Evolutionary conservation across 1,140 invertebrate genomes (phyloP), one percentile per base, ranked within the genome.

Genomic region (Zaprionus africanus): DNA sequence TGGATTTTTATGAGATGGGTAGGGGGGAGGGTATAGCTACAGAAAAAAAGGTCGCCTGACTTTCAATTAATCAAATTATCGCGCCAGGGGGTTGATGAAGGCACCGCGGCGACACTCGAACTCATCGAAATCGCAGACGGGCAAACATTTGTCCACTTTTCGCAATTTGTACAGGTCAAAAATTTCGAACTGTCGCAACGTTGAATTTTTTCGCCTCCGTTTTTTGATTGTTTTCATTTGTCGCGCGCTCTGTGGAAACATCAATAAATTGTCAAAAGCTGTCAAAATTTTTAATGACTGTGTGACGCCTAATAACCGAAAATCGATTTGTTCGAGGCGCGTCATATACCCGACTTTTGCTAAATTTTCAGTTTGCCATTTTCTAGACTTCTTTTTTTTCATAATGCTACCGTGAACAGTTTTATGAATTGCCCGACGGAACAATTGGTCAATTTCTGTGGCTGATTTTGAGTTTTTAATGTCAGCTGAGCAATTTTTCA

Each of bases 21-120:
- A 28, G 34, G 15, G 22, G 31, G 46, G 34, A 12, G 11, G 68
- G 79, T 64, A 73, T 49, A 22, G 43, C 60, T 5, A 19, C 2
- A 46, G 12, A 63, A 79, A 88, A 88, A 88, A 90, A 79, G 78
- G 81, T 75, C 79, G 63, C 38, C 81, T 88, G 85, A 90, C 86
- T 88, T 88, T 88, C 85, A 90, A 88, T 88, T 88, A 88, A 88
- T 88, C 85, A 88, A 88, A 88, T 88, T 88, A 88, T 90, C 81
- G 79, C 81, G 69, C 78, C 54, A 57, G 57, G 53, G 85, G 69
- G 53, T 54, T 61, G 58, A 34, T 46, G 41, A 46, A 46, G 41
- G 41, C 41, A 28, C 38, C 24, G 24, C 13, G 59, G 43, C 26
- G 62, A 54, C 72, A 88, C 78, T 82, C 59, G 58, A 86, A 43